phyloP scores from a whole-genome alignment of 2,888 invertebrate species.

The Latrodectus hesperus region DNA sequence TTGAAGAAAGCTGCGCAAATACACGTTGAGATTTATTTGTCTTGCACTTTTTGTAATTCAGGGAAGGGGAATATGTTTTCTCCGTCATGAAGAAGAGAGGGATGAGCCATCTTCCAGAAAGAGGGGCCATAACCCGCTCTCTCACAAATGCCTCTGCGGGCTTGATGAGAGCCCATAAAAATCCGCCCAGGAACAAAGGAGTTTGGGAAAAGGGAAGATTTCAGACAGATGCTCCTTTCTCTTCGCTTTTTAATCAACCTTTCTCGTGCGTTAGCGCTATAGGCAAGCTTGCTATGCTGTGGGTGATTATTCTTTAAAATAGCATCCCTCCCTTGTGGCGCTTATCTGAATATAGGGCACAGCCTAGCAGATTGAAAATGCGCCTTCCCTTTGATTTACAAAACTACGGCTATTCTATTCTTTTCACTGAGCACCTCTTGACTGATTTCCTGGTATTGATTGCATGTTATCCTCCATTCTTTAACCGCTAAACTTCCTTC shows the following conservation, averaged over 20 bases:
- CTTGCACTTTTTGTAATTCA: background rate
- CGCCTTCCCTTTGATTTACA: background rate
- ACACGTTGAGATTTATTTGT: background rate
- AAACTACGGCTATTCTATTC: background rate
- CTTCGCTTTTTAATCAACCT: constrained; percentile 40
- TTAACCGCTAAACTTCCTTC: too few species aligned
- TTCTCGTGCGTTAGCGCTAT: background rate
- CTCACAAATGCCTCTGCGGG: constrained; percentile 14
- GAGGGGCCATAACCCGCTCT: constrained; percentile 33
- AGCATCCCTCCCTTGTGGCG: too few species aligned
- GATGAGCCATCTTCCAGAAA: background rate
- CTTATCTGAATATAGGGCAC: too few species aligned
- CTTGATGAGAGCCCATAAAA: constrained; percentile 34
- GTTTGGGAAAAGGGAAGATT: constrained; percentile 19
- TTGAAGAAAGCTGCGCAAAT: background rate
- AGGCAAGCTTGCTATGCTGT: too few species aligned
- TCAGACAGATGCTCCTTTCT: constrained; percentile 31
- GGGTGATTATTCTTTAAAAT: too few species aligned
- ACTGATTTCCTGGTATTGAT: too few species aligned
- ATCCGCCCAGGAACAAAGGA: constrained; percentile 18
- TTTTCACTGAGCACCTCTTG: background rate
- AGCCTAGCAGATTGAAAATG: too few species aligned
- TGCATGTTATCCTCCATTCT: too few species aligned
- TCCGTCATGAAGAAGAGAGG: background rate
- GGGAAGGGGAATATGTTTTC: background rate